Percentiles rank a stretch among this genome's conserved stretches.
Evolutionary conservation across 1,140 invertebrate genomes (phyloP).

Genomic region (Bursaphelenchus mucronatus): DNA sequence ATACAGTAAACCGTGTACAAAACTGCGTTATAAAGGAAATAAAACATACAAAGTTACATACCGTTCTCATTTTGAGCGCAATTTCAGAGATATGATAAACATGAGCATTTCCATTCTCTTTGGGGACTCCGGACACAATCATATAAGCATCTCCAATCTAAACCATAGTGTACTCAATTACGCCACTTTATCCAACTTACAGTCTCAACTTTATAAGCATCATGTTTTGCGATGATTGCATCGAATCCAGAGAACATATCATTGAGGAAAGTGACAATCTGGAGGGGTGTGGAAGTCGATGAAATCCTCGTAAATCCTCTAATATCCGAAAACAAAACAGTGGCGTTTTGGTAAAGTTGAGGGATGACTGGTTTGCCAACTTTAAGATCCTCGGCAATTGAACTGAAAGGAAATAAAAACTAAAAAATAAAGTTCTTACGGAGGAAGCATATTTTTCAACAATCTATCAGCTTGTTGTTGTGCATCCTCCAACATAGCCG

Average conservation of each 20-base stretch:
- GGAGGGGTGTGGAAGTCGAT: constrained; percentile 57
- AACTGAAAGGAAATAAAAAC: constrained; percentile 18
- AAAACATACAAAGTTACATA: constrained; percentile 22
- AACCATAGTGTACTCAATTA: constrained; percentile 28
- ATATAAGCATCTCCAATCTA: constrained; percentile 85
- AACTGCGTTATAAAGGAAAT: constrained; percentile 2
- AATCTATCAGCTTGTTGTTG: constrained; percentile 59
- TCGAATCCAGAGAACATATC: constrained; percentile 61
- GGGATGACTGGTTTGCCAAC: constrained; percentile 61
- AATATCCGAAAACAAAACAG: constrained; percentile 62
- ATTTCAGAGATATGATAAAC: constrained; percentile 71
- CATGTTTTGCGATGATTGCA: constrained; percentile 60
- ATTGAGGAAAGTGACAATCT: constrained; percentile 61
- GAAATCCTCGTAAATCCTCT: constrained; percentile 55
- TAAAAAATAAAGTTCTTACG: constrained; percentile 24
- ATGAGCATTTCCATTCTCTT: constrained; percentile 71
- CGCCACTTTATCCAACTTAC: constrained; percentile 16
- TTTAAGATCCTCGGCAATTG: constrained; percentile 62
- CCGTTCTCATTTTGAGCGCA: constrained; percentile 72
- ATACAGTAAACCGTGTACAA: constrained; percentile 1
- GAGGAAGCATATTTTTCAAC: constrained; percentile 57
- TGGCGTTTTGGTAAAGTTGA: constrained; percentile 61
- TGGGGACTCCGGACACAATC: constrained; percentile 75
- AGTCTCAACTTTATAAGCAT: constrained; percentile 59
- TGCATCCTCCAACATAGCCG: constrained; percentile 56